phyloP scores from a whole-genome alignment of 2,888 invertebrate genomes.

The Falcaria lacertinaria region DNA sequence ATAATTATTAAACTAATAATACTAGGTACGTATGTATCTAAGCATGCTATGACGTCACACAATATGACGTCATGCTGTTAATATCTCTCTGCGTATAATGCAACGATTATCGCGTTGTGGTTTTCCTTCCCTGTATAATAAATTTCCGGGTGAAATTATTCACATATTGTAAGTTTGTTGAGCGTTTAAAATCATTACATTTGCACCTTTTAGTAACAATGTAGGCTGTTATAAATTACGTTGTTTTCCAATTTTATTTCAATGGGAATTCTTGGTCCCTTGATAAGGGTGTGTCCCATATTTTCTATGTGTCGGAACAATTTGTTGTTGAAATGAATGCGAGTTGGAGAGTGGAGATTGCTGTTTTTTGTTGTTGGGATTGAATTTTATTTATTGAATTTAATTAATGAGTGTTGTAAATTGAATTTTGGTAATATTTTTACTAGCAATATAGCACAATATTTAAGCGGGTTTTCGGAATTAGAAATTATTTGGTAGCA shows the following conservation, averaged over 20 bases:
- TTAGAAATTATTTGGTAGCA: no score
- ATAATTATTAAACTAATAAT: no score
- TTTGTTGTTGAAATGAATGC: background rate
- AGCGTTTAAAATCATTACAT: background rate
- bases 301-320: conserved; percentile 7
- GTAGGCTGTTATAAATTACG: conserved; percentile 3
- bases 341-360: background rate
- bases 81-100: no score
- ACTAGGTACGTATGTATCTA: no score
- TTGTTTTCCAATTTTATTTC: conserved; percentile 11
- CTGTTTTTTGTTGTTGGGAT: background rate
- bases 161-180: background rate
- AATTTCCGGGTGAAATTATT: background rate
- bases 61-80: no score
- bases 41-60: no score
- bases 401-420: no score
- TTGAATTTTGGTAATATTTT: no score
- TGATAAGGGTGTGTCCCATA: conserved; percentile 18
- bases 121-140: no score
- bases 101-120: no score
- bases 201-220: conserved; percentile 1
- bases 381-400: background rate
- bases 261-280: conserved; percentile 8
- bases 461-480: no score
- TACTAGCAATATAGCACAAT: no score